These are phyloP conservation scores for Phyllotreta cruciferae DNA, from an alignment of 2,888 invertebrate species.

Conservation along the genomic window DNA sequence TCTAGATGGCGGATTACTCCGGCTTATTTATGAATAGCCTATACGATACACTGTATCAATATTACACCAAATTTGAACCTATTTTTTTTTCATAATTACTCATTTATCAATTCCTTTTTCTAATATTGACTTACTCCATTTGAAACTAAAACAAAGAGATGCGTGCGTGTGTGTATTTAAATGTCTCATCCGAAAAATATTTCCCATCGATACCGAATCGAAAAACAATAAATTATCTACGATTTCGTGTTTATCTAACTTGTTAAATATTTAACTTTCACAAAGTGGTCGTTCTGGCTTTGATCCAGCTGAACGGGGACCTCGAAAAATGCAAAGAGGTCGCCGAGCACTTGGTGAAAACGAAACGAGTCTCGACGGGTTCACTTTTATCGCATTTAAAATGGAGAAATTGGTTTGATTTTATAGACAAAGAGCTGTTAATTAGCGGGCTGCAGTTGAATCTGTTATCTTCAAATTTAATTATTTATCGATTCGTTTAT, in stretches of 20 bases:
- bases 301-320: not conserved
- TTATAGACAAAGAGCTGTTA: no score
- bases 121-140: slow-evolving; percentile 6
- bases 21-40: no score
- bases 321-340: not conserved
- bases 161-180: no score
- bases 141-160: slow-evolving; percentile 10
- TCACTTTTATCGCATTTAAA: no score
- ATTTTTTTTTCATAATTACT: no score
- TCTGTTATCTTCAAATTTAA: no score
- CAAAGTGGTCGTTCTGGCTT: not conserved
- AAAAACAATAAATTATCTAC: slow-evolving; percentile 13
- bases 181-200: not conserved
- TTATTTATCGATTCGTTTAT: no score
- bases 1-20: no score
- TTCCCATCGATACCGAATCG: slow-evolving; percentile 1
- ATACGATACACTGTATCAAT: no score
- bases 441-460: no score
- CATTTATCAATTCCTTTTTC: not conserved
- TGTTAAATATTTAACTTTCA: slow-evolving; percentile 18
- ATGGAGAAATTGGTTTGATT: no score
- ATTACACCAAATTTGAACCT: no score
- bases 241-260: not conserved
- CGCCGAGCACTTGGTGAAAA: not conserved
- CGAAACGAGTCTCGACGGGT: not conserved